These are phyloP conservation scores for Labeo calbasu DNA, from an alignment of 2,797 vertebrate species.

Conservation along the genomic window DNA sequence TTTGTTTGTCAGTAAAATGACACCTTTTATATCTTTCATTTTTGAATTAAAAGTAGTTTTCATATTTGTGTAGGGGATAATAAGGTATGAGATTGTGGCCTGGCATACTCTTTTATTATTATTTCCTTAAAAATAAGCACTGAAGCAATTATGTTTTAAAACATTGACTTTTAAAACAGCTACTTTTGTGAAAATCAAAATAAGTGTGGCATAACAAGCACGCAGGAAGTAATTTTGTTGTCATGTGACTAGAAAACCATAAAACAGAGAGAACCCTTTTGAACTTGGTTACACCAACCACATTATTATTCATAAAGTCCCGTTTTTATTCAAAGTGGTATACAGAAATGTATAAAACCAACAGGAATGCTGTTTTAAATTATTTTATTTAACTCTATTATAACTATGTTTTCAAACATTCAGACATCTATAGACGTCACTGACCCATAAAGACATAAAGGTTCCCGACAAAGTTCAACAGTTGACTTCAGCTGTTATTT, in stretches of 20 bases:
- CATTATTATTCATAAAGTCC: conserved; percentile 3
- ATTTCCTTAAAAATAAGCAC: neutral
- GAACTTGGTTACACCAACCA: neutral
- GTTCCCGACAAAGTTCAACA: neutral
- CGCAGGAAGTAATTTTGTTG: neutral
- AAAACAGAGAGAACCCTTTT: neutral
- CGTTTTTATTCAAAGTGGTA: neutral
- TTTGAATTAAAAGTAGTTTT: neutral
- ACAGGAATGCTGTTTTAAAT: neutral
- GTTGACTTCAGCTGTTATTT: neutral
- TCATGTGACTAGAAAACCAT: conserved; percentile 9
- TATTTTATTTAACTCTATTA: no score
- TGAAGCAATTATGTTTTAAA: conserved; percentile 8
- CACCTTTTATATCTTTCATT: neutral
- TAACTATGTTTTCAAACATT: neutral
- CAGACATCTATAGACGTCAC: neutral
- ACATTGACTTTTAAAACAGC: neutral
- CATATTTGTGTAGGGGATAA: no score
- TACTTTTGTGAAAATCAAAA: conserved; percentile 4
- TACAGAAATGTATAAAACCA: neutral
- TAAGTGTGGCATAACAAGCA: neutral
- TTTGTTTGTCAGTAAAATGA: neutral
- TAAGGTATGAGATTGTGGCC: neutral
- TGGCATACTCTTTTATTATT: neutral
- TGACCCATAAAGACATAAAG: neutral